Percentiles rank a stretch among this genome's conserved stretches.
These are phyloP conservation scores for Microcebus lehilahytsara DNA, from an alignment of 2,113 vertebrate species.

Conservation along the genomic window DNA sequence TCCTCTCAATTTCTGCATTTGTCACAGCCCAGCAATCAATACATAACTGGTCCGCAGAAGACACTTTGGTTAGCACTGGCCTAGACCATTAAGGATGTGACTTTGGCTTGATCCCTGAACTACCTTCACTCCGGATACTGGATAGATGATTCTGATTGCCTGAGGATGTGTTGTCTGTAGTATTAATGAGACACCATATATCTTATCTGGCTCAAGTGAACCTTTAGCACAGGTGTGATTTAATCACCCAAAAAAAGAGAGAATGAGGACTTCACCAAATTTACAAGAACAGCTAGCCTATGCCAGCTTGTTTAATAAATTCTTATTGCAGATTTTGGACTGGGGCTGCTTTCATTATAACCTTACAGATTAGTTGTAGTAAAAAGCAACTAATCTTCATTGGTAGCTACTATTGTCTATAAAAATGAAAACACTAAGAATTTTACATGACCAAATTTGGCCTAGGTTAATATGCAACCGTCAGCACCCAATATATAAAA, in stretches of 20 bases:
- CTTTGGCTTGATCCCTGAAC: neutral
- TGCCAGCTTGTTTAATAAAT: neutral
- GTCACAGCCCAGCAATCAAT: neutral
- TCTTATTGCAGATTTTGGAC: neutral
- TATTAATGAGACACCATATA: neutral
- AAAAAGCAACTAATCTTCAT: neutral
- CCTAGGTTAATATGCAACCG: neutral
- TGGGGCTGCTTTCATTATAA: constrained; percentile 12
- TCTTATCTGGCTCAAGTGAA: neutral
- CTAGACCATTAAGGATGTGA: neutral
- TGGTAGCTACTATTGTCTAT: neutral
- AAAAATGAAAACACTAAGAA: neutral
- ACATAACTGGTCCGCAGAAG: neutral
- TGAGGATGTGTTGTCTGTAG: neutral
- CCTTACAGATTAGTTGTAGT: neutral
- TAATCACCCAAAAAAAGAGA: neutral
- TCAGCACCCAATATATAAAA: neutral
- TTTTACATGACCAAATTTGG: neutral
- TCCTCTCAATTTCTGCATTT: neutral
- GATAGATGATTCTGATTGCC: neutral
- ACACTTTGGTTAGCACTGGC: neutral
- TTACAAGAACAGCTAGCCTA: neutral
- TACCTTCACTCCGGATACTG: neutral
- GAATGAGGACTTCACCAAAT: neutral
- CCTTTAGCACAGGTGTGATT: neutral